Base-by-base conservation (phyloP, 2,113 vertebrate genomes). In the Ahaetulla prasina region DNA sequence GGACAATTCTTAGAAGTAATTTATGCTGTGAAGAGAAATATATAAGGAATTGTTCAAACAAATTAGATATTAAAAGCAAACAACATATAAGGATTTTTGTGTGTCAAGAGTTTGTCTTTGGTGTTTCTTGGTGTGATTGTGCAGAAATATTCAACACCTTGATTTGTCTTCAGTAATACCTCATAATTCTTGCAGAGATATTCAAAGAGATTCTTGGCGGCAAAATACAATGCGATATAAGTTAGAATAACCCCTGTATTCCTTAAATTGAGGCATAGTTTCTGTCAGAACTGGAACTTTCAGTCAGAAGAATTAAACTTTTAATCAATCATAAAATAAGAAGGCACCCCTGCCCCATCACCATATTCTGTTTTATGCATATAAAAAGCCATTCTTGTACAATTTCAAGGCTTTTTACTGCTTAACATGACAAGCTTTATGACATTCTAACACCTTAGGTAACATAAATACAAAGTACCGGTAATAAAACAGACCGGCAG, bases 371-470 rank as follows among this genome's bases (percentile, higher is more conserved):
- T 54, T 86, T 86, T 35, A 39, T 35, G 3, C 86, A 84, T 91
- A 45, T 89, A 90, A 60, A 80, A 30, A 90, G 12, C 5, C 39
- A 80, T 27, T 85, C 86, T 93, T 91, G 18, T 85, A 85, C 90
- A 52, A 60, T 93, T 35, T 89, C 23, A 89, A 93, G 16, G 53
- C 60, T 89, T 93, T 80, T 91, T 93, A 88, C 92, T 91, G 27
- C 91, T 84, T 91, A 85, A 91, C 86, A 85, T 68, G 92, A 93
- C 86, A 91, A 89, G 68, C 86, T 93, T 91, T 93, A 91, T 91
- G 90, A 60, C 68, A 91, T 85, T 49, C 63, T 91, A 88, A 88
- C 63, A 91, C 92, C 90, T 91, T 53, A 88, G 92, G 86, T 93
- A 91, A 91, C 68, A 91, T 85, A 93, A 93, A 89, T 60, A 93